A percentile compares a stretch with the other conserved stretches of the same genome.
phyloP scores from a whole-genome alignment of 2,888 invertebrate genomes.

The Drosophila merina region DNA sequence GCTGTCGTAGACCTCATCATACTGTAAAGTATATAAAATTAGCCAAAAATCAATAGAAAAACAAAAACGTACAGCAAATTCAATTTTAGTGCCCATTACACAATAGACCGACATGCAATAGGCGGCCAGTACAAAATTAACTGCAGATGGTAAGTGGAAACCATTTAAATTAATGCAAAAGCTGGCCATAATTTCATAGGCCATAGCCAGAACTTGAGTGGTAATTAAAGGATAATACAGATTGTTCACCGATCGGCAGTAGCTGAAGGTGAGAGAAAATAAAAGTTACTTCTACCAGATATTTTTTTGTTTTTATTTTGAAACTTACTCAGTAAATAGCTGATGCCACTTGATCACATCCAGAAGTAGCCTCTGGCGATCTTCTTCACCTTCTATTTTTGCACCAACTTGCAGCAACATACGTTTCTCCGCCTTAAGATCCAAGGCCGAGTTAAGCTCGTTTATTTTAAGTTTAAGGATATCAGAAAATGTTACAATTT shows the following conservation, averaged over 20 bases:
- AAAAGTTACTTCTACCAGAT: too few relatives aligned
- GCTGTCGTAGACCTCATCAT: slow-evolving; percentile 49
- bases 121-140: slow-evolving; percentile 49
- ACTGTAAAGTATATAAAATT: slow-evolving; percentile 25
- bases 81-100: slow-evolving; percentile 60
- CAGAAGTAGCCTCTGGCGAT: slow-evolving; percentile 24
- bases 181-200: slow-evolving; percentile 43
- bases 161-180: slow-evolving; percentile 53
- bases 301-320: too few relatives aligned
- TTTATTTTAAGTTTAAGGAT: slow-evolving; percentile 46
- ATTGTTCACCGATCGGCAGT: slow-evolving; percentile 41
- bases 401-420: slow-evolving; percentile 4
- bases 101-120: slow-evolving; percentile 61
- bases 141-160: slow-evolving; percentile 47
- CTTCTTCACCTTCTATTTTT: neutral
- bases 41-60: neutral
- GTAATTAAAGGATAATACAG: slow-evolving; percentile 50
- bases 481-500: slow-evolving; percentile 55
- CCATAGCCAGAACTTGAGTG: slow-evolving; percentile 54
- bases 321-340: slow-evolving; percentile 49
- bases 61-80: slow-evolving; percentile 48
- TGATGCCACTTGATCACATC: slow-evolving; percentile 64
- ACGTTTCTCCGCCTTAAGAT: slow-evolving; percentile 23
- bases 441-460: slow-evolving; percentile 36
- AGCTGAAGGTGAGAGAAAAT: slow-evolving; percentile 27